Evolutionary conservation across 2,797 vertebrate genomes (phyloP).

Genomic region (Hapalemur alaotrensis): DNA sequence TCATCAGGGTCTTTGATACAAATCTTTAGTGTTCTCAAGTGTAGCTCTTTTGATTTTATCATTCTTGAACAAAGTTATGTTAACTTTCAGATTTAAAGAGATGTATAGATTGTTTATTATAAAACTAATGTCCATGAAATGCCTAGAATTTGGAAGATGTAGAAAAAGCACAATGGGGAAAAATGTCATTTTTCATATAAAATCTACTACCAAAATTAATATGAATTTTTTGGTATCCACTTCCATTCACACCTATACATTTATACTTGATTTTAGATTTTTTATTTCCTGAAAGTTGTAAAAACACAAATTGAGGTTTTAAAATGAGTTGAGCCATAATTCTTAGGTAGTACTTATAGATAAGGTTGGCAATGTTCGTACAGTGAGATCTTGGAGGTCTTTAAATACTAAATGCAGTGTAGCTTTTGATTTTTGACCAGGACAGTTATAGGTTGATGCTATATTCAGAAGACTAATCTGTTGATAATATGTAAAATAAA

Average conservation of each 20-base stretch:
- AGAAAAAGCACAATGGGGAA: not conserved
- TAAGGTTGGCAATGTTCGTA: not conserved
- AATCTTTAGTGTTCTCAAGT: not conserved
- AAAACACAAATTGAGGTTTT: not conserved
- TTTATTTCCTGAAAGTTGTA: not conserved
- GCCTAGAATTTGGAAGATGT: not conserved
- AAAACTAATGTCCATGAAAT: not conserved
- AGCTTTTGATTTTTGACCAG: not conserved
- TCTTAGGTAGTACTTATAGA: not conserved
- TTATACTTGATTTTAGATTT: not conserved
- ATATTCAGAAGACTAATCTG: not conserved
- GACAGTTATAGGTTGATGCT: not conserved
- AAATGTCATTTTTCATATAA: not conserved
- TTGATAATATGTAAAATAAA: accelerated
- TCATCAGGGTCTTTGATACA: not conserved
- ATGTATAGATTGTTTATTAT: not conserved
- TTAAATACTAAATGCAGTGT: not conserved
- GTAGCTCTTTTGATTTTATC: not conserved
- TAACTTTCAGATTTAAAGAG: not conserved
- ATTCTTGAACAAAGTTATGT: not conserved
- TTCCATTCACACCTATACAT: not conserved
- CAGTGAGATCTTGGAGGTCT: not conserved
- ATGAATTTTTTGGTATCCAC: not conserved
- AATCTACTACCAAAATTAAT: not conserved
- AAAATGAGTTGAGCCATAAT: not conserved